Evolutionary conservation across 2,113 vertebrate species (phyloP).

Genomic region (Kryptolebias marmoratus): DNA sequence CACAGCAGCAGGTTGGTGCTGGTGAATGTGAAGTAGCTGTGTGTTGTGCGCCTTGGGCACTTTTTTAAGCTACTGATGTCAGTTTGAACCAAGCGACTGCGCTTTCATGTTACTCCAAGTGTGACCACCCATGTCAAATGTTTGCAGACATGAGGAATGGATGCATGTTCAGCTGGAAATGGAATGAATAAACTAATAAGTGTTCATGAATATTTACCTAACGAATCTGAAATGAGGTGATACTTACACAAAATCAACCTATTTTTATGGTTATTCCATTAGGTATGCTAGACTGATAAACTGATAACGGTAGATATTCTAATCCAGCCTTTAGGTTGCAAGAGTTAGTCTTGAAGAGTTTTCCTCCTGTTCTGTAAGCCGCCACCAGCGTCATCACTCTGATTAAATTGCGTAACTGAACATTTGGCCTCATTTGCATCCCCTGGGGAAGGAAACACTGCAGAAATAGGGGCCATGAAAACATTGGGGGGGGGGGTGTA

Average conservation of each 20-base stretch:
- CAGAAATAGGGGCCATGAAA: conserved; percentile 5
- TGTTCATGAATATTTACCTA: conserved; percentile 17
- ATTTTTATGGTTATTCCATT: no score
- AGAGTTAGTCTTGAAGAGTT: conserved; percentile 39
- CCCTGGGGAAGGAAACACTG: conserved; percentile 45
- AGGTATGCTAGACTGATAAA: no score
- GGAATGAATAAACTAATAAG: not conserved
- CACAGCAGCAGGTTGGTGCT: conserved; percentile 1
- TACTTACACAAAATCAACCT: no score
- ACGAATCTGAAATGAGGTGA: not conserved
- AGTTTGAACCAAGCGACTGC: conserved; percentile 45
- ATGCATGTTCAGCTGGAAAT: conserved; percentile 2
- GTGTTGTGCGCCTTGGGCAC: conserved; percentile 50
- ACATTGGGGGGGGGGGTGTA: not conserved
- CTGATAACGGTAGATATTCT: no score
- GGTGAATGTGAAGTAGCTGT: conserved; percentile 51
- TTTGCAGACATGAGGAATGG: conserved; percentile 12
- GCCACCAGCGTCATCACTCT: conserved; percentile 64
- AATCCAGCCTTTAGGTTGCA: not conserved
- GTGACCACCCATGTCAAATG: conserved; percentile 47
- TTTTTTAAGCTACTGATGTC: conserved; percentile 59
- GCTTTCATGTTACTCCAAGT: conserved; percentile 31
- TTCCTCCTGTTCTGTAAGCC: conserved; percentile 50
- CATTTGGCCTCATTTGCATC: conserved; percentile 72
- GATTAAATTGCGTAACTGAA: conserved; percentile 72